These are phyloP conservation scores for Sanderia malayensis DNA, from an alignment of 30 jellyfish, hydroid and myxozoan species.

Conservation along the genomic window DNA sequence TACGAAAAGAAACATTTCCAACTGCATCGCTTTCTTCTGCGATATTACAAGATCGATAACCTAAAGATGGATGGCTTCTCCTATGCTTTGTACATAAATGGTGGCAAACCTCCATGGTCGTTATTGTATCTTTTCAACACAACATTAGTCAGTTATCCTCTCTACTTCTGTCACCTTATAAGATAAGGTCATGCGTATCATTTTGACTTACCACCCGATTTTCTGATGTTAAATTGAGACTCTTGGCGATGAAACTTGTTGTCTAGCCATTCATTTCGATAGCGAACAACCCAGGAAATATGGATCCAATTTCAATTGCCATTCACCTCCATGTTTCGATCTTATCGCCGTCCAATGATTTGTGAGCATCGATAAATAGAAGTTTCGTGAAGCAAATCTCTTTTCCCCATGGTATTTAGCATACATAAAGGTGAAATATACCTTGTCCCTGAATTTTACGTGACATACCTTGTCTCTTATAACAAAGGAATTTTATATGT, in stretches of 20 bases:
- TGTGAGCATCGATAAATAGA: too few relatives aligned
- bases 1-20: constrained; percentile 72
- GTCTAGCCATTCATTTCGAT: background rate
- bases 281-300: background rate
- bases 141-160: too few relatives aligned
- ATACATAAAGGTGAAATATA: too few relatives aligned
- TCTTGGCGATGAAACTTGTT: background rate
- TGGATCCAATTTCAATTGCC: background rate
- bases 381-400: too few relatives aligned
- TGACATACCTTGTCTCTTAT: too few relatives aligned
- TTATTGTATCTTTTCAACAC: constrained; percentile 75
- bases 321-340: background rate
- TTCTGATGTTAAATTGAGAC: too few relatives aligned
- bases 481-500: too few relatives aligned
- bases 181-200: background rate
- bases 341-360: too few relatives aligned
- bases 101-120: constrained; percentile 93
- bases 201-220: background rate
- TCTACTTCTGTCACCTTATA: too few relatives aligned
- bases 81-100: constrained; percentile 79
- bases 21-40: constrained; percentile 66
- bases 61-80: constrained; percentile 86
- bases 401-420: too few relatives aligned
- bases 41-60: constrained; percentile 74
- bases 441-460: too few relatives aligned